Base-by-base conservation (phyloP, 2,797 vertebrate genomes). In the Sardinella longiceps region DNA sequence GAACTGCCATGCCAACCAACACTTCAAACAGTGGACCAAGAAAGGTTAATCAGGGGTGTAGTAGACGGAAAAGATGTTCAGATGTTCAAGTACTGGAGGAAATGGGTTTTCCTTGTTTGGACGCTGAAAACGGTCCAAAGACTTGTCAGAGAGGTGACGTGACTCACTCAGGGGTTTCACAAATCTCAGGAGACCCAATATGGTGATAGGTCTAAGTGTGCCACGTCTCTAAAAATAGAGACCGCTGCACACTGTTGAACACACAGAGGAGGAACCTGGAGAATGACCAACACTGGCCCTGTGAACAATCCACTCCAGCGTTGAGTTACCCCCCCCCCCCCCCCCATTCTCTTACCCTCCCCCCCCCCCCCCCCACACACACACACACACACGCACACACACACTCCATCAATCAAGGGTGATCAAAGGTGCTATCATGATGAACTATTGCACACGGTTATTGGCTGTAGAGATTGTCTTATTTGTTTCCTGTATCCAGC, bases 131-230 rank as follows among this genome's bases (percentile, higher is more conserved):
- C n/a, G 6, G 46, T 20, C 51, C 43, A 63, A 56, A 83, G 53
- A 81, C n/a, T 33, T 33, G 74, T 88, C 81, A 50, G 30, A 70
- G 83, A 80, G 43, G 80, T 30, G 84, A 84, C 83, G 80, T 30
- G 84, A 84, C 83, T 83, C 83, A 84, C 81, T 89, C 84, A 85
- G 86, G 80, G 85, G 89, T 90, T 91, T 89, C 85, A 81, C 87
- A 45, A 70, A 83, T 77, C 88, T 89, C 89, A 85, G 86, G 50
- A 88, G 87, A 86, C 86, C 87, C 87, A 85, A 87, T 70, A 81
- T 80, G 74, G 86, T 80, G 81, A 74, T 83, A n/a, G 83, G 63
- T 84, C 37, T 74, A 60, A 50, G 66, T 81, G 50, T 83, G 85
- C 74, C n/a, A 80, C 51, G n/a, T 82, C 58, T 84, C 80, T 11